Evolutionary conservation across 2,888 invertebrate genomes (phyloP), one percentile per base, ranked within the genome.

Genomic region (Eupeodes luniger): DNA sequence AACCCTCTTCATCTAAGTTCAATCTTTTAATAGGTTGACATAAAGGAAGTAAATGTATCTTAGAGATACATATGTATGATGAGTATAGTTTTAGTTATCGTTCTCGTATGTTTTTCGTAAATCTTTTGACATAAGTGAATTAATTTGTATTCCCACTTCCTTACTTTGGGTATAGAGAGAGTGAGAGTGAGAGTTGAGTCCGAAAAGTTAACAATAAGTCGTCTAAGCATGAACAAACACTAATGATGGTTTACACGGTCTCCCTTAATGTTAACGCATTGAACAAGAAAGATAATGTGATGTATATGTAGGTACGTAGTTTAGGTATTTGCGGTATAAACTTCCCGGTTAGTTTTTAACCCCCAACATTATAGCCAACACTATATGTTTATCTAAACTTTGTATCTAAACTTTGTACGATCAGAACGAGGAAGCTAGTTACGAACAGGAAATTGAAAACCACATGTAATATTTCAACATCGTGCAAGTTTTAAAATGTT

Each of bases 391-490:
- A 72, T 72, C 70, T 55, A 72, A 59, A 61, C 19, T 69, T 49
- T 81, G 11, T 34, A 72, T 36, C 47, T 66, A 75, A 40, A 6
- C 14, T 57, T 19, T 69, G 2, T 6, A 10, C 27, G 27, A 27
- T 27, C 47, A 49, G 12, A 53, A 47, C 40, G 47, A 72, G 72
- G 47, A 72, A 72, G 84, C 84, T 87, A 84, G 80, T 87, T 87
- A 80, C 75, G 36, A 78, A 78, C 62, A 78, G 88, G 85, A 88
- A 88, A 85, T 85, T 88, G 88, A 88, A 88, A 85, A 88, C 88
- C 88, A 55, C 88, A 88, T 85, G 85, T 78, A 81, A 88, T 81
- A 85, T 78, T 78, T 85, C 57, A 88, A 62, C 79, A 64, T 59
- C 61, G 47, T 44, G 62, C 40, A 49, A 75, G 75, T 27, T 62